Base-by-base conservation (phyloP, 2,888 invertebrate genomes). In the Acrobasis repandana region DNA sequence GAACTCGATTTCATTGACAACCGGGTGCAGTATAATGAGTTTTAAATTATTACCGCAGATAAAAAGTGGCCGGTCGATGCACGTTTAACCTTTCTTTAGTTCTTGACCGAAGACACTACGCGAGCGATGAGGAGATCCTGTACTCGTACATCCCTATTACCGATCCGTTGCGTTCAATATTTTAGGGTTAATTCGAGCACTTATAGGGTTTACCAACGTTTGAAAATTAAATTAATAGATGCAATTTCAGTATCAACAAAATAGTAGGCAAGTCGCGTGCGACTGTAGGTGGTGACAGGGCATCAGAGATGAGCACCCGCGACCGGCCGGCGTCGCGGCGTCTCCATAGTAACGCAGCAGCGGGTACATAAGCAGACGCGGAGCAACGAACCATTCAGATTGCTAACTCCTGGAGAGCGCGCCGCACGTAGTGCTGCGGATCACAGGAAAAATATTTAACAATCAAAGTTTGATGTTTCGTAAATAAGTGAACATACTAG, bases 1-100 rank as follows among this genome's bases (percentile, higher is more conserved):
- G 89, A 90, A 90, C 90, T 86, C 77, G 90, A 86, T 91, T 88
- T 85, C 90, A 90, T 90, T 90, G 90, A 90, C 89, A 85, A 83
- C 85, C 83, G 84, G 82, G 83, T 82, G 82, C 80, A 82, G 84
- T 78, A 86, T 92, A 92, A 92, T 91, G 88, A 89, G 85, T 88
- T 89, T 90, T 90, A 91, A 91, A 90, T 92, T 90, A 91, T 90
- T 87, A 85, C 85, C 80, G 85, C 81, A 81, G 85, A 88, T 88
- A 91, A 91, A 91, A 91, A 90, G 86, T 90, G 79, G 80, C 79
- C 76, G 76, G 72, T 66, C 77, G 76, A 76, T 79, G 79, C 72
- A 68, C 79, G 71, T 79, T 80, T 86, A 89, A 88, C 86, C 86
- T 90, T 89, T 89, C 83, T 83, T 79, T 82, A 80, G 75, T 74